These are phyloP conservation scores for Lepisosteus oculatus DNA, from an alignment of 2,113 vertebrate species.

Conservation along the genomic window DNA sequence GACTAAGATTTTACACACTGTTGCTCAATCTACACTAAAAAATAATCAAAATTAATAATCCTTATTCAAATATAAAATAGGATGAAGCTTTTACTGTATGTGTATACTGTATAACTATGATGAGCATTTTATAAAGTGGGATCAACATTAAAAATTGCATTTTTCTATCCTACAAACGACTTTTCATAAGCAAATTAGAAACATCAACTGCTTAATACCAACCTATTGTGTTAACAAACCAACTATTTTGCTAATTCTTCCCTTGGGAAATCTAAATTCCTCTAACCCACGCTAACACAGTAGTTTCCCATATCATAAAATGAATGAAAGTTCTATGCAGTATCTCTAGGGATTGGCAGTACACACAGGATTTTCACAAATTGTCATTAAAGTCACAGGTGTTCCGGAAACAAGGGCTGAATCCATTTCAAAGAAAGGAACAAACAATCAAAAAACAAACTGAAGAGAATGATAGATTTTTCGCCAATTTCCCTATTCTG, in stretches of 20 bases:
- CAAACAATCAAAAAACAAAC: background rate
- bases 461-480: too few species aligned
- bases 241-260: constrained; percentile 36
- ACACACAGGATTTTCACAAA: background rate
- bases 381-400: background rate
- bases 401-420: background rate
- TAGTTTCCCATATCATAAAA: constrained; percentile 55
- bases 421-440: background rate
- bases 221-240: constrained; percentile 21
- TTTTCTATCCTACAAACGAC: constrained; percentile 20
- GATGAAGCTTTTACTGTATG: too few species aligned
- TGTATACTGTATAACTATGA: too few species aligned
- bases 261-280: constrained; percentile 52
- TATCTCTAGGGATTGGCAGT: background rate
- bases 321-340: constrained; percentile 26
- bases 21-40: too few species aligned
- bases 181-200: background rate
- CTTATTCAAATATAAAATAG: too few species aligned
- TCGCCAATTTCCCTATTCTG: background rate
- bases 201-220: constrained; percentile 11
- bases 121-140: background rate
- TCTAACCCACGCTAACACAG: constrained; percentile 42
- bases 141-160: constrained; percentile 23
- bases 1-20: too few species aligned
- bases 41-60: too few species aligned